Conservation (phyloP, 2,797 vertebrate species). For the Neostethus bicornis region DNA sequence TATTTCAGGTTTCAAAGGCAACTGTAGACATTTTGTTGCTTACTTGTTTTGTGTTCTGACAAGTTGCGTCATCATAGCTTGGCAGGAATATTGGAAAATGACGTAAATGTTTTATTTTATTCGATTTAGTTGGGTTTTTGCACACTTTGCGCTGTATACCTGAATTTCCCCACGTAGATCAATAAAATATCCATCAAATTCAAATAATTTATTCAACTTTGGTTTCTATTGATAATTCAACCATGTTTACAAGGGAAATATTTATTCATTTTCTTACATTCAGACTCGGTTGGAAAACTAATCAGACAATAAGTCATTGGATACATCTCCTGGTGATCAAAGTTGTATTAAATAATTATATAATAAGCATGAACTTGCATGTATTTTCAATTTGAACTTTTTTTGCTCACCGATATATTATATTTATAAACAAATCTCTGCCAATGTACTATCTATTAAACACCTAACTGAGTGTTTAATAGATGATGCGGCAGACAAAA, state of each 20-base stretch:
- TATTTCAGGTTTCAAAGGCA: conserved; percentile 20
- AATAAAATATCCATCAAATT: no score
- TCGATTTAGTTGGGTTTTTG: no score
- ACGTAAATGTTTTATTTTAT: conserved; percentile 23
- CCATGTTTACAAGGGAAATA: conserved; percentile 10
- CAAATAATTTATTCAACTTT: no score
- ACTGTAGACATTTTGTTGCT: conserved; percentile 14
- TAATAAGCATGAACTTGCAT: neutral
- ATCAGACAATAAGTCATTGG: conserved; percentile 5
- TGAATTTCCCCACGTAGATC: no score
- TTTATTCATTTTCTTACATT: conserved; percentile 23
- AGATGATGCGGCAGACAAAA: conserved; percentile 11
- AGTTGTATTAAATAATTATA: neutral
- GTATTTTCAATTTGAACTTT: no score
- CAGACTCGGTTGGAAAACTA: conserved; percentile 16
- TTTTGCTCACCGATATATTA: no score
- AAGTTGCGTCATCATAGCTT: conserved; percentile 19
- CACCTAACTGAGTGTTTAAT: conserved; percentile 7
- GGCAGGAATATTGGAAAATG: conserved; percentile 7
- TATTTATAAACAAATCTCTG: no score
- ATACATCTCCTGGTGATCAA: neutral
- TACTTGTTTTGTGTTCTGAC: conserved; percentile 17
- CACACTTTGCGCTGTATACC: no score
- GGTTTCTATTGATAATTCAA: conserved; percentile 28
- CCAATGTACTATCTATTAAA: no score